Base-by-base conservation (phyloP, 2,797 vertebrate genomes). In the Alcedo atthis region DNA sequence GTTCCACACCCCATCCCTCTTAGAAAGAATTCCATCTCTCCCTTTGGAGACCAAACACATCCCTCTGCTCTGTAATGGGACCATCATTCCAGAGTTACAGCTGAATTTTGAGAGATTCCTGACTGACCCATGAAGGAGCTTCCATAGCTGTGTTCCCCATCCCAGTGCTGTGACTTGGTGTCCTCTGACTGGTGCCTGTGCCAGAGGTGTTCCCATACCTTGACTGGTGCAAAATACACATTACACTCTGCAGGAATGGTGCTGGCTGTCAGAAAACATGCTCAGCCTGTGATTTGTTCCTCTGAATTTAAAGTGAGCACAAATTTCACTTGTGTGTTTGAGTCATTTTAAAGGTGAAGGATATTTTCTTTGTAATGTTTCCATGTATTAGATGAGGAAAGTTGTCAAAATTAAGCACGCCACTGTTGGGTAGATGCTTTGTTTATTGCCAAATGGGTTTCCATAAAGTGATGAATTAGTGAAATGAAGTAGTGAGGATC, bases 331-430 rank as follows among this genome's bases (percentile, higher is more conserved):
- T 88, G 83, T 71, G 2, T 57, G 64, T 67, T n/a, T 77, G 6
- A 94, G 24, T 54, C 46, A 40, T 86, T 84, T 91, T 77, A 90
- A 93, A 95, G 78, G 77, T 89, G 45, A 92, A 84, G 43, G 37
- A 74, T 40, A 70, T 84, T 84, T 90, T 85, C 67, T 85, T 77
- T 85, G 71, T 45, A 43, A 6, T 8, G 24, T 84, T 74, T 89
- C 63, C 54, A 22, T 69, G 16, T 74, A 64, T 59, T 73, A 71
- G 80, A 89, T 74, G 91, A 57, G 73, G 62, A 81, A 96, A 94
- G 78, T 94, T 94, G 85, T 85, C 87, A 90, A 92, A 95, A 97
- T 96, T 82, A 92, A 90, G 93, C 95, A 69, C 43, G 15, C 85
- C 88, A 73, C 77, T 81, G 80, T 94, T 94, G 90, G 93, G 89